Conservation (phyloP, 2,797 vertebrate genomes). For the Crax fasciolata region DNA sequence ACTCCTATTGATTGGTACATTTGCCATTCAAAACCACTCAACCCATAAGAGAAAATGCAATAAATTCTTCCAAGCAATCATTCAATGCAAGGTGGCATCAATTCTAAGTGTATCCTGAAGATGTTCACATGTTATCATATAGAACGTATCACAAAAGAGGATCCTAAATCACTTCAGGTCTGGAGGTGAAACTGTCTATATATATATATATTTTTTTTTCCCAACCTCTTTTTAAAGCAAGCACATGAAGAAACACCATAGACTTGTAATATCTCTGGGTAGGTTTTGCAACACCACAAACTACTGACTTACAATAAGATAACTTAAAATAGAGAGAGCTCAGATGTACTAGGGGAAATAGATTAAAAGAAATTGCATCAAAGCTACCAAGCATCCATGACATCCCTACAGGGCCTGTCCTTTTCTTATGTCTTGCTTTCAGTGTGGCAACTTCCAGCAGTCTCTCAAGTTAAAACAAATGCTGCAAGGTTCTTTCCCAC, state of each 20-base stretch:
- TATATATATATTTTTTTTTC: too few species aligned
- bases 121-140: neutral
- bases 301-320: neutral
- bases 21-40: neutral
- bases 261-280: neutral
- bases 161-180: neutral
- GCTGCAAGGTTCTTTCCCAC: neutral
- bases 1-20: neutral
- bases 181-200: neutral
- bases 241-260: neutral
- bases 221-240: neutral
- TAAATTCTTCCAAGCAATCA: neutral
- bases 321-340: neutral
- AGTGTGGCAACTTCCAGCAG: neutral
- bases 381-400: neutral
- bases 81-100: neutral
- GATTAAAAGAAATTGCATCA: neutral
- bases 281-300: neutral
- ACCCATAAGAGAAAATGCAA: rapidly evolving
- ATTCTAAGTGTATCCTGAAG: neutral
- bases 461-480: neutral
- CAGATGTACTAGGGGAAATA: neutral
- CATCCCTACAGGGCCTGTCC: neutral
- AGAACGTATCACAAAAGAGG: neutral
- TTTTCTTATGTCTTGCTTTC: neutral